Percentiles rank a stretch among this genome's conserved stretches.
phyloP scores from a whole-genome alignment of 1,140 invertebrate species.

The Neelides sp. region DNA sequence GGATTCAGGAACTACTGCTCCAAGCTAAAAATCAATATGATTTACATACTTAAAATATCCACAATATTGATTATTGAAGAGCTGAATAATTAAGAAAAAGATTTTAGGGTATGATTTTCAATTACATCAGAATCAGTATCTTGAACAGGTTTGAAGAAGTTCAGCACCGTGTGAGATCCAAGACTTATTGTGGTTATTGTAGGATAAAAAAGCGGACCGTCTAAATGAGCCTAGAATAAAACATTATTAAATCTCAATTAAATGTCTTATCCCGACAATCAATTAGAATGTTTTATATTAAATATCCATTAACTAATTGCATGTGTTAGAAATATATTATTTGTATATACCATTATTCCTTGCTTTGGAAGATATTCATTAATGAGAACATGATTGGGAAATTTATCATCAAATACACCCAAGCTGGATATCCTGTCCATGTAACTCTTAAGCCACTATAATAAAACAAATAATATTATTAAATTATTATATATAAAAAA shows the following conservation, averaged over 20 bases:
- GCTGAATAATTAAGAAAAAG: background rate
- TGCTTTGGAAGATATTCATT: conserved; percentile 91
- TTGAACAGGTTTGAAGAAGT: conserved; percentile 53
- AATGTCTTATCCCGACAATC: background rate
- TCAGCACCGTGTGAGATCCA: conserved; percentile 75
- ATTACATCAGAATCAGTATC: conserved; percentile 33
- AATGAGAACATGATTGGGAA: conserved; percentile 85
- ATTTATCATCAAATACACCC: conserved; percentile 56
- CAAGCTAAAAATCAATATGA: no score
- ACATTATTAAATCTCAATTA: conserved; percentile 11
- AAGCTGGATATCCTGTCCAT: conserved; percentile 58
- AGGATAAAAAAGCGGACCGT: conserved; percentile 86
- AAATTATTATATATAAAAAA: background rate
- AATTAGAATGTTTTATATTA: background rate
- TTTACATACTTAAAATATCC: background rate
- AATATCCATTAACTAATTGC: background rate
- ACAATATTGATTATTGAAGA: background rate
- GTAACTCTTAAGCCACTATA: conserved; percentile 65
- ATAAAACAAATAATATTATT: conserved; percentile 18
- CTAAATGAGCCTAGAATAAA: conserved; percentile 63
- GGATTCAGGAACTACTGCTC: no score
- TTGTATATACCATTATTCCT: conserved; percentile 62
- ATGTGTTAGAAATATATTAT: background rate
- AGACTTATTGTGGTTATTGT: conserved; percentile 83
- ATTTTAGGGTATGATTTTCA: conserved; percentile 10